Conservation (phyloP, 92 coral and sea anemone species). For the Virgularia gustaviana region DNA sequence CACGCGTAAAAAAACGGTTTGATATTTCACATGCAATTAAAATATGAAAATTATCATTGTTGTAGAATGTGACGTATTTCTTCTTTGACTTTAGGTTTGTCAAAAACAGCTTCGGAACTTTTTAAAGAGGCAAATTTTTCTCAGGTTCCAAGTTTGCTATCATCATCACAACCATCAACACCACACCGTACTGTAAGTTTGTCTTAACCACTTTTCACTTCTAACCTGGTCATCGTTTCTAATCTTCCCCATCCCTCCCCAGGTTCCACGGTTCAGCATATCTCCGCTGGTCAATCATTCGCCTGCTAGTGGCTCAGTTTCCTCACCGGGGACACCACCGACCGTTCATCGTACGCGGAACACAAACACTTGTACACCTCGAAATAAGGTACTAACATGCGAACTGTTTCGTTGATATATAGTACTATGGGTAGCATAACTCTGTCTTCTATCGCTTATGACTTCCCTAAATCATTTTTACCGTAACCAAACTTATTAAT, state of each 20-base stretch:
- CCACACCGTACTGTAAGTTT: conserved; percentile 59
- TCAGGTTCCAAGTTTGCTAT: conserved; percentile 24
- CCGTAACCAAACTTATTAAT: too few relatives aligned
- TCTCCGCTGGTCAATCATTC: conserved; percentile 10
- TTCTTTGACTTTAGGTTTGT: conserved; percentile 53
- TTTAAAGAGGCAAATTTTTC: conserved; percentile 73
- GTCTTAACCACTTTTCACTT: neutral
- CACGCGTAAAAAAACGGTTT: too few relatives aligned
- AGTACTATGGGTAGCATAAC: too few relatives aligned
- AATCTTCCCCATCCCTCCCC: neutral
- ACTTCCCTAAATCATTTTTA: too few relatives aligned
- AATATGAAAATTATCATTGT: neutral
- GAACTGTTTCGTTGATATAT: too few relatives aligned
- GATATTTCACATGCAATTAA: too few relatives aligned
- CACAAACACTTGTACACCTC: conserved; percentile 78
- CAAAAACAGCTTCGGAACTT: conserved; percentile 64
- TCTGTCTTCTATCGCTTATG: too few relatives aligned
- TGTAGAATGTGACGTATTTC: neutral
- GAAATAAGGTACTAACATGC: conserved; percentile 65
- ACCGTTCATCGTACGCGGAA: conserved; percentile 51
- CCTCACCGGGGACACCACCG: conserved; percentile 59
- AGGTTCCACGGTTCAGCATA: conserved; percentile 23
- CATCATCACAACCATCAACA: conserved; percentile 36
- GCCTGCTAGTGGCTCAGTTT: conserved; percentile 31
- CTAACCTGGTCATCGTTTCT: neutral